These are phyloP conservation scores for Erebia aethiops DNA, from an alignment of 2,888 invertebrate species.

Conservation along the genomic window DNA sequence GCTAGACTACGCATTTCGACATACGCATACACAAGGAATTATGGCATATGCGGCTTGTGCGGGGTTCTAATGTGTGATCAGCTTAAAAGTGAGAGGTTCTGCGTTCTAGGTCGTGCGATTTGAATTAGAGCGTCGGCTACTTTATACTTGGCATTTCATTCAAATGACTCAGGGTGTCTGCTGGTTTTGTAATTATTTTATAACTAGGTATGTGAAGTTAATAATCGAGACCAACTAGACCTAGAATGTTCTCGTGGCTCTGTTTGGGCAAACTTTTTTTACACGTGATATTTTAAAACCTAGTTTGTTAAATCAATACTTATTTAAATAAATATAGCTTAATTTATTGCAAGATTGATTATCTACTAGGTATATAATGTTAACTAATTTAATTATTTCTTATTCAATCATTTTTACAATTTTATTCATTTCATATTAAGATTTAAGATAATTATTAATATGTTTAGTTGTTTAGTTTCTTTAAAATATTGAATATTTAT, in stretches of 20 bases:
- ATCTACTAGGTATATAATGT: too few relatives aligned
- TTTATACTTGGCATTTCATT: conserved; percentile 39
- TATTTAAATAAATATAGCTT: too few relatives aligned
- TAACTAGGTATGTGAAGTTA: conserved; percentile 10
- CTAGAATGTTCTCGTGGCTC: neutral
- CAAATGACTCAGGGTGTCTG: conserved; percentile 37
- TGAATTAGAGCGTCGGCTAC: conserved; percentile 38
- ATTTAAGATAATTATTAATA: too few relatives aligned
- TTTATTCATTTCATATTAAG: too few relatives aligned
- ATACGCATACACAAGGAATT: too few relatives aligned
- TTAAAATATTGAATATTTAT: too few relatives aligned
- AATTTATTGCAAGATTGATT: too few relatives aligned
- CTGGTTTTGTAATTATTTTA: conserved; percentile 33
- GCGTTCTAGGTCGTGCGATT: conserved; percentile 39
- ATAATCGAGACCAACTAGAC: neutral
- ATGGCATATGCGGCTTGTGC: neutral
- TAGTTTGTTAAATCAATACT: too few relatives aligned
- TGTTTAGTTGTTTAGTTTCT: too few relatives aligned
- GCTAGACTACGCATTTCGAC: too few relatives aligned
- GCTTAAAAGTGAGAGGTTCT: conserved; percentile 40
- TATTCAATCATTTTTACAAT: too few relatives aligned
- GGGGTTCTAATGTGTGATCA: neutral
- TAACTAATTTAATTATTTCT: too few relatives aligned
- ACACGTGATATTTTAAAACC: neutral
- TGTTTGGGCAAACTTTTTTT: neutral